These are phyloP conservation scores for Platichthys stellatus DNA, from an alignment of 2,113 vertebrate genomes.

Conservation along the genomic window DNA sequence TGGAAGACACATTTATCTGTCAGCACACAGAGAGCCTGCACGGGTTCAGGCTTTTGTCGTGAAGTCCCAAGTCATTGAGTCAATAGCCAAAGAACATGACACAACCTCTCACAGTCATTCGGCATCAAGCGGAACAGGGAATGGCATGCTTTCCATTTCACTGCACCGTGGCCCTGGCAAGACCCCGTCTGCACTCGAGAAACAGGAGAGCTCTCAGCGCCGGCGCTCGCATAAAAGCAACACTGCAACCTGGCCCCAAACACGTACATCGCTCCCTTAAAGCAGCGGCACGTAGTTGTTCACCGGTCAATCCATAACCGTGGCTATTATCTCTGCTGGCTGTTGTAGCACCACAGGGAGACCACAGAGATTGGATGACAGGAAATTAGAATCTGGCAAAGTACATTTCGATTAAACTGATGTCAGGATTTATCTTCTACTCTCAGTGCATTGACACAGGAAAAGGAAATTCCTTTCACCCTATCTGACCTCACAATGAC, in stretches of 20 bases:
- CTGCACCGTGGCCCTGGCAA: slow-evolving; percentile 79
- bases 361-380: slow-evolving; percentile 52
- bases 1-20: slow-evolving; percentile 91
- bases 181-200: slow-evolving; percentile 84
- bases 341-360: background rate
- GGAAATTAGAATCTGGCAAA: slow-evolving; percentile 65
- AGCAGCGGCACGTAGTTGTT: slow-evolving; percentile 57
- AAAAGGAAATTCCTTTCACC: slow-evolving; percentile 14
- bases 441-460: slow-evolving; percentile 29
- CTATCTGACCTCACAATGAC: background rate
- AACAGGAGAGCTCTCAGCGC: slow-evolving; percentile 56
- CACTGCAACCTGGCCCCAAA: slow-evolving; percentile 42
- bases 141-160: slow-evolving; percentile 89
- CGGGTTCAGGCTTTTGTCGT: slow-evolving; percentile 85
- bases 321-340: slow-evolving; percentile 55
- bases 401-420: slow-evolving; percentile 63
- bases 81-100: slow-evolving; percentile 94
- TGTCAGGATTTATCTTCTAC: slow-evolving; percentile 64
- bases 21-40: slow-evolving; percentile 86
- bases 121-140: slow-evolving; percentile 86
- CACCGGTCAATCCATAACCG: slow-evolving; percentile 63
- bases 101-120: slow-evolving; percentile 93
- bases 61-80: slow-evolving; percentile 92
- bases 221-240: slow-evolving; percentile 38
- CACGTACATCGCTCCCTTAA: slow-evolving; percentile 34